Conservation (phyloP, 2,888 invertebrate species). For the Cerastoderma edule region DNA sequence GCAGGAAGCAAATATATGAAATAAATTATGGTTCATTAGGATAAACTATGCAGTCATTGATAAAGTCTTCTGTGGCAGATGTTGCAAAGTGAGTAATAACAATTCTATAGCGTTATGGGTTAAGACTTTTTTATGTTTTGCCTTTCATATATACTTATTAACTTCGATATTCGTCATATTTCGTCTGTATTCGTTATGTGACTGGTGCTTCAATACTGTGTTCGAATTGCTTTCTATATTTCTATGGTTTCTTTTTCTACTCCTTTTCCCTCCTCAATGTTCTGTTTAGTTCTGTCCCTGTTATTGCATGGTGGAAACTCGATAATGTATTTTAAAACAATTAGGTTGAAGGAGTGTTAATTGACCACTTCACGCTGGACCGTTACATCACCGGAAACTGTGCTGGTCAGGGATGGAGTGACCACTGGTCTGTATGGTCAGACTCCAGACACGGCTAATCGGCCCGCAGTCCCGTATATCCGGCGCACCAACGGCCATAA, state of each 20-base stretch:
- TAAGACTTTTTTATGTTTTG: too few relatives aligned
- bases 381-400: constrained; percentile 33
- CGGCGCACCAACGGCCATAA: constrained; percentile 30
- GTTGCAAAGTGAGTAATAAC: too few relatives aligned
- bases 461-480: constrained; percentile 41
- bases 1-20: too few relatives aligned
- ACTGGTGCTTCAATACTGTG: background rate
- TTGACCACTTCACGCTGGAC: constrained; percentile 1
- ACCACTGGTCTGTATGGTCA: constrained; percentile 36
- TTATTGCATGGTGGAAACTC: background rate
- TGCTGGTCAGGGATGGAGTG: background rate
- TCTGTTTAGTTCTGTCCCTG: too few relatives aligned
- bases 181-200: constrained; percentile 7
- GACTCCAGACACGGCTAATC: constrained; percentile 27
- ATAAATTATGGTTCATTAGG: too few relatives aligned
- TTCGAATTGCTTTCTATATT: background rate
- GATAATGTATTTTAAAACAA: background rate
- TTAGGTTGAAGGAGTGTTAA: background rate
- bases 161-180: too few relatives aligned
- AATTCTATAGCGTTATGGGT: too few relatives aligned
- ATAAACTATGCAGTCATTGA: too few relatives aligned
- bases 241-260: background rate
- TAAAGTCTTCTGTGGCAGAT: too few relatives aligned
- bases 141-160: too few relatives aligned
- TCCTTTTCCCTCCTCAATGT: background rate